Conservation (phyloP, 2,888 invertebrate genomes). For the Sepiola atlantica region DNA sequence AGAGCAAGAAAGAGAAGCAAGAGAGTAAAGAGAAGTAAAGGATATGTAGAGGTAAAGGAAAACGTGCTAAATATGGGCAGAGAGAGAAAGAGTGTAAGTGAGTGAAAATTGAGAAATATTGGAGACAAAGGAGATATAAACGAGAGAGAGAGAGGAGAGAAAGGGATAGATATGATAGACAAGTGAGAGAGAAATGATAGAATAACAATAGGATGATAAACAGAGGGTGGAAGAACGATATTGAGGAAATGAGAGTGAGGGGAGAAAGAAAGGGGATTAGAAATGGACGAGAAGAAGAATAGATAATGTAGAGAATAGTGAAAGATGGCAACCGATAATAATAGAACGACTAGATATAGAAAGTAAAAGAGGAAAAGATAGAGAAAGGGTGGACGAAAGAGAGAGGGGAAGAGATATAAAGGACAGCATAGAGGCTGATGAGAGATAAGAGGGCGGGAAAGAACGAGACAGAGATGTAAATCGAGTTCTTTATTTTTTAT, state of each 20-base stretch:
- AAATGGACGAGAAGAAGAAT: no score
- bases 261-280: no score
- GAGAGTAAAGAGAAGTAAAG: not conserved
- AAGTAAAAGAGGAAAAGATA: not conserved
- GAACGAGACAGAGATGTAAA: not conserved
- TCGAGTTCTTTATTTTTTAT: not conserved
- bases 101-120: no score
- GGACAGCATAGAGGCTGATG: accelerated
- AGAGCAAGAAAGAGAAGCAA: not conserved
- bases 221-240: no score
- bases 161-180: no score
- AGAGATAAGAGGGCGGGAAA: not conserved
- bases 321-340: no score
- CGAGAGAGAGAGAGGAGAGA: no score
- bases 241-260: no score
- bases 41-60: not conserved
- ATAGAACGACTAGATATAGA: not conserved
- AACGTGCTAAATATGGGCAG: not conserved
- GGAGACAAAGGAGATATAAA: no score
- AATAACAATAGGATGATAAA: no score
- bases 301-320: no score
- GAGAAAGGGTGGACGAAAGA: not conserved
- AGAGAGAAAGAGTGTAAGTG: not conserved
- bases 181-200: no score
- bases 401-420: not conserved